These are phyloP conservation scores for Nephrotoma flavescens DNA, from an alignment of 2,888 invertebrate species.

Conservation along the genomic window DNA sequence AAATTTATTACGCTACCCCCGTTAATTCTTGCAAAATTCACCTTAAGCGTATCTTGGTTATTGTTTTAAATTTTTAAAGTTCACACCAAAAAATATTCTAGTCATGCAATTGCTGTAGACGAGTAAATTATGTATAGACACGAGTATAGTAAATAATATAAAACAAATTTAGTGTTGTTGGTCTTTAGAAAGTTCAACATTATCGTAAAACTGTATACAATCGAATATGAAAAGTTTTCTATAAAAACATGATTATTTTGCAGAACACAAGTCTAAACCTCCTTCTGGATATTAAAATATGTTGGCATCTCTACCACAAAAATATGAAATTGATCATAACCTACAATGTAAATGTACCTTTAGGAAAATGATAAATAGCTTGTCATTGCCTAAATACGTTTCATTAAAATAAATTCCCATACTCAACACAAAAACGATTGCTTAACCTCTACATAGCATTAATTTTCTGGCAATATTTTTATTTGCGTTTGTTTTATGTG, in stretches of 20 bases:
- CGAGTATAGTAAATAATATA: background rate
- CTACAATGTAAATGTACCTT: background rate
- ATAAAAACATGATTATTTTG: no score
- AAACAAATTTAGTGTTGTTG: background rate
- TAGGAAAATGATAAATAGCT: background rate
- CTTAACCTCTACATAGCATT: background rate
- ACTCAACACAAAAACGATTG: background rate
- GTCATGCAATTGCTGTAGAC: background rate
- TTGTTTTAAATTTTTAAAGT: background rate
- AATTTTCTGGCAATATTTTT: background rate
- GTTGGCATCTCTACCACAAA: background rate
- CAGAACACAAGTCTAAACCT: no score
- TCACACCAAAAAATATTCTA: background rate
- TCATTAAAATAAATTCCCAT: background rate
- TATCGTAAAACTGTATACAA: background rate
- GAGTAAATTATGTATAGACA: background rate
- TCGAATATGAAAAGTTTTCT: background rate
- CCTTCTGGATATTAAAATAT: no score
- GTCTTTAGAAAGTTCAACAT: background rate
- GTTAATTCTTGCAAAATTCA: background rate
- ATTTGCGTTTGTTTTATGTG: background rate
- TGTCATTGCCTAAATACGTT: background rate
- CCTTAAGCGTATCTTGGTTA: background rate
- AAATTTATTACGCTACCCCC: background rate
- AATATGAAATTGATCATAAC: background rate